Evolutionary conservation across 2,888 invertebrate genomes (phyloP), one percentile per base, ranked within the genome.

Genomic region (Protophormia terraenovae): DNA sequence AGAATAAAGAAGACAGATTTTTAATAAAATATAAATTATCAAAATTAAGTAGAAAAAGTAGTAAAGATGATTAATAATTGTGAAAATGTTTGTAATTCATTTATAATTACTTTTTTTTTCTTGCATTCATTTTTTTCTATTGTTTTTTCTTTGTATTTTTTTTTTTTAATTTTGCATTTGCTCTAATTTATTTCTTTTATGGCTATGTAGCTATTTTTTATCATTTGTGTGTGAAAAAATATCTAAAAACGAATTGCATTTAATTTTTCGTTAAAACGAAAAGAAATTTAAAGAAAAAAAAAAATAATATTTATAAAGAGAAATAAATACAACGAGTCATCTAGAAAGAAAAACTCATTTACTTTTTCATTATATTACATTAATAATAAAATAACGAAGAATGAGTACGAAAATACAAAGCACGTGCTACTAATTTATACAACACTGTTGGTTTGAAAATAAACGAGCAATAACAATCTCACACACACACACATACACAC

Each of bases 371-470:
- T 45, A 45, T 16, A 10, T 7, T 47, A 19, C 35, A 35, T 5
- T 10, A 38, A 50, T 35, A 24, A n/a, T n/a, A n/a, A n/a, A n/a
- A n/a, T n/a, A 77, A 12, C 38, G 71, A 47, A 69, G 71, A 64
- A 24, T 45, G 75, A 78, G 67, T 62, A 62, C 32, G 35, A 69
- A 58, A 73, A 62, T 10, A n/a, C n/a, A 69, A 85, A 78, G 64
- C 82, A 85, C 82, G 85, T 85, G 82, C 85, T 85, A 78, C 78
- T 69, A 78, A 82, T 82, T 78, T 85, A 71, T 78, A 82, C 82
- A 75, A 75, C 73, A 85, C 84, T 81, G 84, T 60, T 35, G n/a
- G 45, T 14, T 24, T 16, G 35, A 50, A 29, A 19, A 47, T n/a
- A 32, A 41, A 12, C 3, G 12, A 38, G 38, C 55, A 60, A 47